phyloP scores from a whole-genome alignment of 2,797 vertebrate species.

The Anguilla obscura region DNA sequence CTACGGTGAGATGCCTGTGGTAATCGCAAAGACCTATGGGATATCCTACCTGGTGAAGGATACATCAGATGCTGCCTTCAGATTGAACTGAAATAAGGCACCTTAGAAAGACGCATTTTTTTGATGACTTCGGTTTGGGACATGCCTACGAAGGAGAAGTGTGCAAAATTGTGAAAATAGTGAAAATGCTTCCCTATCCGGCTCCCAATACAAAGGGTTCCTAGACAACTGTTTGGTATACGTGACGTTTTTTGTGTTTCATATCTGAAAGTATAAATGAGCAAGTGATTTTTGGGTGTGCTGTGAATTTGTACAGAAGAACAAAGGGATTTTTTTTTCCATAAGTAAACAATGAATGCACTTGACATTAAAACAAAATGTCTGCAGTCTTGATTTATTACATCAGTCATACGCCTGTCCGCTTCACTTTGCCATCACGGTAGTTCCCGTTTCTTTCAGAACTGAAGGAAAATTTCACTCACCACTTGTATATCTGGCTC shows the following conservation, averaged over 20 bases:
- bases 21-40: no score
- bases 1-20: background rate
- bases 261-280: background rate
- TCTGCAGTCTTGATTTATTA: background rate
- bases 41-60: no score
- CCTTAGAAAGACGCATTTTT: no score
- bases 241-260: background rate
- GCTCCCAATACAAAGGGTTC: no score
- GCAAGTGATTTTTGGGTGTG: background rate
- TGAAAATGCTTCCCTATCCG: no score
- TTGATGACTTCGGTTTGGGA: no score
- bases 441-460: background rate
- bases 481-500: background rate
- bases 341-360: background rate
- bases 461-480: background rate
- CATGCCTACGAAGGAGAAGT: no score
- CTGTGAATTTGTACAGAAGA: background rate
- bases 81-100: no score
- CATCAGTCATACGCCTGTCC: background rate
- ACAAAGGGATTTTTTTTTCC: background rate
- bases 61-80: no score
- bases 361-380: background rate
- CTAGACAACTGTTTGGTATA: background rate
- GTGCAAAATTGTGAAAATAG: no score
- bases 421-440: background rate